Percentiles rank a stretch among this genome's conserved stretches.
These are phyloP conservation scores for Drosophila sproati DNA, from an alignment of 1,140 invertebrate genomes.

Conservation along the genomic window DNA sequence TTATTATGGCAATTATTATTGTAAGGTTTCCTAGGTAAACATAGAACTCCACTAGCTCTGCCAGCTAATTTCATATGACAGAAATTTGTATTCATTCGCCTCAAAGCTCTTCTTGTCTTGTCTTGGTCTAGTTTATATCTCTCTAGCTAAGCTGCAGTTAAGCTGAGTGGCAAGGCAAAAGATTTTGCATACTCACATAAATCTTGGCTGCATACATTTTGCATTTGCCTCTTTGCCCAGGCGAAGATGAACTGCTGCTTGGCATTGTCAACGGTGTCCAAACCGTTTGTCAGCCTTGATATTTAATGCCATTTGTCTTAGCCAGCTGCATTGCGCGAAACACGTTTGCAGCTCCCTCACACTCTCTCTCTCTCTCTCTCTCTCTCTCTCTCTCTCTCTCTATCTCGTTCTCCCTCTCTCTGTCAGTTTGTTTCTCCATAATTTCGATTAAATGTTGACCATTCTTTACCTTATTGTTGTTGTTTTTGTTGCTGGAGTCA, in stretches of 20 bases:
- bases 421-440: neutral
- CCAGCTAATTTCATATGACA: too few relatives aligned
- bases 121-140: too few relatives aligned
- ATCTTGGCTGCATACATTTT: slow-evolving; percentile 11
- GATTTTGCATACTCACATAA: slow-evolving; percentile 3
- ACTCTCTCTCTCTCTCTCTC: neutral
- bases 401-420: neutral
- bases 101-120: too few relatives aligned
- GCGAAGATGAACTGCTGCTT: slow-evolving; percentile 1
- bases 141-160: slow-evolving; percentile 4
- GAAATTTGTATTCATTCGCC: too few relatives aligned
- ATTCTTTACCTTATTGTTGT: neutral
- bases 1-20: too few relatives aligned
- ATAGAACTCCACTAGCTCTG: too few relatives aligned
- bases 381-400: neutral
- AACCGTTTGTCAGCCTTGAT: slow-evolving; percentile 17
- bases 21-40: too few relatives aligned
- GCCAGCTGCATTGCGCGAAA: slow-evolving; percentile 22
- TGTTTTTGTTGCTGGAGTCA: slow-evolving; percentile 14
- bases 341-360: slow-evolving; percentile 7
- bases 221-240: slow-evolving; percentile 1
- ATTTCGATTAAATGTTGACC: slow-evolving; percentile 22
- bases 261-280: slow-evolving; percentile 7
- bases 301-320: slow-evolving; percentile 29
- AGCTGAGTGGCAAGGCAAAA: slow-evolving; percentile 4